Evolutionary conservation across 2,113 vertebrate species (phyloP).

Genomic region (Octodon degus): DNA sequence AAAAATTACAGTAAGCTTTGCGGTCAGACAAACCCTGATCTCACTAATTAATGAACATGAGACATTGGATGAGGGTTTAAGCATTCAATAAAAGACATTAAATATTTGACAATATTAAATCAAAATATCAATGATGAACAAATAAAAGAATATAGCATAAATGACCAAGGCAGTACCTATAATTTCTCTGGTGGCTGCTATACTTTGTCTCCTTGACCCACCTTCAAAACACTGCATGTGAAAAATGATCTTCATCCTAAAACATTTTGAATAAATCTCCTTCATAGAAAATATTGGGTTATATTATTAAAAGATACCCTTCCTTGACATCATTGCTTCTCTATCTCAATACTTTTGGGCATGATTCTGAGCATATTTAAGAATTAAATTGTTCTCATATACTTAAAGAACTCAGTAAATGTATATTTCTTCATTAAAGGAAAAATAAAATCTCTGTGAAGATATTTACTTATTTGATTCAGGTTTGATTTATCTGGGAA

Average conservation of each 20-base stretch:
- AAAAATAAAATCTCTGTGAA: background rate
- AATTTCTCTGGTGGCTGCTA: background rate
- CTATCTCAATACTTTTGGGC: background rate
- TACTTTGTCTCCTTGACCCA: background rate
- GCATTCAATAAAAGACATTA: background rate
- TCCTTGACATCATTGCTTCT: background rate
- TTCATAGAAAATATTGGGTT: background rate
- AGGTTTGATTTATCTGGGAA: constrained; percentile 2
- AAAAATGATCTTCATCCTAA: background rate
- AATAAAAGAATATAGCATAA: background rate
- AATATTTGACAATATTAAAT: constrained; percentile 1
- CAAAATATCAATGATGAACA: background rate
- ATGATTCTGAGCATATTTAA: background rate
- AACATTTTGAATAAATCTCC: background rate
- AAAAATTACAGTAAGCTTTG: background rate
- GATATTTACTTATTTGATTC: background rate
- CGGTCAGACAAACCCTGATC: background rate
- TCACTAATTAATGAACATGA: background rate
- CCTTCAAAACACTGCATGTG: background rate
- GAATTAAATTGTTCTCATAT: background rate
- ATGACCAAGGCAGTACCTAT: background rate
- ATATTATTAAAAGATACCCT: background rate
- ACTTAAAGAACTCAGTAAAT: background rate
- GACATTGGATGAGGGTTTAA: background rate
- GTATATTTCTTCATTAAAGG: background rate